phyloP scores from a whole-genome alignment of 2,113 vertebrate genomes.

The Symphodus melops region DNA sequence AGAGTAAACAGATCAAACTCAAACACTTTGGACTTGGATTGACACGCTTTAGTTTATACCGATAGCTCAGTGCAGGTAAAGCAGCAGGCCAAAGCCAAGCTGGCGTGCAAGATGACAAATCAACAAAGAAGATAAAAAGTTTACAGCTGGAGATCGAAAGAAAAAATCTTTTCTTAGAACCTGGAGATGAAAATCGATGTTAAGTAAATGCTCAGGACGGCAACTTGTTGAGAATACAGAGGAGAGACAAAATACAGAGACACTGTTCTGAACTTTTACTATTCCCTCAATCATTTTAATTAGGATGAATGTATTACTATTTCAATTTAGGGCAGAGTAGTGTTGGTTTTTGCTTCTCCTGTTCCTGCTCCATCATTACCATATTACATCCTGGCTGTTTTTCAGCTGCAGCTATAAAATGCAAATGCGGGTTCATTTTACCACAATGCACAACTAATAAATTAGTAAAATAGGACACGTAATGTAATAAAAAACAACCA shows the following conservation, averaged over 20 bases:
- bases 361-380: slow-evolving; percentile 66
- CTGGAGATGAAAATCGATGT: slow-evolving; percentile 51
- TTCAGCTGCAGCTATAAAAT: slow-evolving; percentile 64
- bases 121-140: slow-evolving; percentile 14
- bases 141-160: slow-evolving; percentile 23
- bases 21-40: slow-evolving; percentile 15
- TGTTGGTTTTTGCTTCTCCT: slow-evolving; percentile 48
- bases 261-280: slow-evolving; percentile 29
- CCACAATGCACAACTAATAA: slow-evolving; percentile 57
- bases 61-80: slow-evolving; percentile 43
- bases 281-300: slow-evolving; percentile 64
- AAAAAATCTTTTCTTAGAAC: slow-evolving; percentile 17
- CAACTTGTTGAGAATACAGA: slow-evolving; percentile 43
- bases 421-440: slow-evolving; percentile 70
- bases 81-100: slow-evolving; percentile 7
- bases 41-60: slow-evolving; percentile 42
- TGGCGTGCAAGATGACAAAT: slow-evolving; percentile 31
- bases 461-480: slow-evolving; percentile 48
- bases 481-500: slow-evolving; percentile 41
- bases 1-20: slow-evolving; percentile 49
- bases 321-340: slow-evolving; percentile 57
- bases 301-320: slow-evolving; percentile 64
- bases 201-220: slow-evolving; percentile 33
- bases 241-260: slow-evolving; percentile 30
- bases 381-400: slow-evolving; percentile 55